Conservation (phyloP, 2,888 invertebrate species). For the Muschampia plurimacula region DNA sequence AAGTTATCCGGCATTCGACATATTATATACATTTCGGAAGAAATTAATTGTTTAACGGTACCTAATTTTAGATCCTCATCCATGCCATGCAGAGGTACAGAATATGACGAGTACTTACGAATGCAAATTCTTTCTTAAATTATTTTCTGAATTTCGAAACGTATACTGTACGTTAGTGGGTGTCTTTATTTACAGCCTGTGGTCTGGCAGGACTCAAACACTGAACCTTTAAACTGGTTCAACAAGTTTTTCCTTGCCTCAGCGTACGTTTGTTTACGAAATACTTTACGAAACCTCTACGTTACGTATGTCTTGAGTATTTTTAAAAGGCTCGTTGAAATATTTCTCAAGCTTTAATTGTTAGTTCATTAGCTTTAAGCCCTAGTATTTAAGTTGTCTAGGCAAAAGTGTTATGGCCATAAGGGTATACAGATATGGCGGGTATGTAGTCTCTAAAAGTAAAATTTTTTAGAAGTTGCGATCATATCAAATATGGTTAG, state of each 20-base stretch:
- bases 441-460: too few relatives aligned
- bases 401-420: neutral
- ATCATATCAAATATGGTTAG: too few relatives aligned
- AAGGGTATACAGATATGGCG: neutral
- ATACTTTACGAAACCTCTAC: conserved; percentile 26
- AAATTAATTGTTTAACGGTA: too few relatives aligned
- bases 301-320: conserved; percentile 12
- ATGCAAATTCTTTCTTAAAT: too few relatives aligned
- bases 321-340: conserved; percentile 24
- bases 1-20: too few relatives aligned
- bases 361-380: neutral
- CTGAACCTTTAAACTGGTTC: conserved; percentile 22
- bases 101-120: too few relatives aligned
- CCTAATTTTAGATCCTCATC: too few relatives aligned
- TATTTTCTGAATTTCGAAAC: too few relatives aligned
- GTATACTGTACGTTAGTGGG: neutral
- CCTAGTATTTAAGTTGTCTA: neutral
- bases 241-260: conserved; percentile 24
- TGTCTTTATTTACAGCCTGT: conserved; percentile 5
- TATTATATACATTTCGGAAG: too few relatives aligned
- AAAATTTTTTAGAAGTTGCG: too few relatives aligned
- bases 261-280: conserved; percentile 29
- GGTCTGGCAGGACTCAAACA: conserved; percentile 17
- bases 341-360: conserved; percentile 9
- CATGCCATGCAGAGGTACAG: too few relatives aligned